Evolutionary conservation across 2,113 vertebrate genomes (phyloP).

Genomic region (Tylochromis polylepis): DNA sequence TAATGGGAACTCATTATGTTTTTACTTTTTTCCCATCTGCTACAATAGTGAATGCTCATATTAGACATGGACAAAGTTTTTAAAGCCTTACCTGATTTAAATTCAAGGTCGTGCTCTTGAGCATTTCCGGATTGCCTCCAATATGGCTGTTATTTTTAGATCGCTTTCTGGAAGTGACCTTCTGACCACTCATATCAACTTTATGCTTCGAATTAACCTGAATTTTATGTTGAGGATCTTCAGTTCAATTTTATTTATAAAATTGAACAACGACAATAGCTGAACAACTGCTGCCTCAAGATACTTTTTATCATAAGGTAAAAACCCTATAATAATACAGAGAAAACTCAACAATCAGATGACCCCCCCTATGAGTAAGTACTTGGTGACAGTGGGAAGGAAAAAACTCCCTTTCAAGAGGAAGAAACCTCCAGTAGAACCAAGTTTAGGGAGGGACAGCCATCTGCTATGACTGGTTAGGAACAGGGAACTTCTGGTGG

Average conservation of each 20-base stretch:
- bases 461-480: not conserved
- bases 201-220: not conserved
- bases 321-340: not conserved
- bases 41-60: not conserved
- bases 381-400: not conserved
- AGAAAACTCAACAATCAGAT: not conserved
- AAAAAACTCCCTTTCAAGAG: not conserved
- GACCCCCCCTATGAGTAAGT: not conserved
- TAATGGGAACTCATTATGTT: not conserved
- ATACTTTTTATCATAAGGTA: not conserved
- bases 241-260: not conserved
- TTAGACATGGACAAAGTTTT: not conserved
- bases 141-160: not conserved
- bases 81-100: not conserved
- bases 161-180: not conserved
- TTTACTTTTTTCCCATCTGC: not conserved
- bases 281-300: not conserved
- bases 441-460: not conserved
- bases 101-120: not conserved
- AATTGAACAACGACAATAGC: too few species aligned
- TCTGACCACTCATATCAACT: not conserved
- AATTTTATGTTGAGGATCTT: not conserved
- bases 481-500: not conserved
- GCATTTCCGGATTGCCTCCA: not conserved
- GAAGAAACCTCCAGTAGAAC: not conserved